Percentiles rank a stretch among this genome's conserved stretches.
phyloP scores from a whole-genome alignment of 2,888 invertebrate species.

The Drosophila pseudotalamancana region DNA sequence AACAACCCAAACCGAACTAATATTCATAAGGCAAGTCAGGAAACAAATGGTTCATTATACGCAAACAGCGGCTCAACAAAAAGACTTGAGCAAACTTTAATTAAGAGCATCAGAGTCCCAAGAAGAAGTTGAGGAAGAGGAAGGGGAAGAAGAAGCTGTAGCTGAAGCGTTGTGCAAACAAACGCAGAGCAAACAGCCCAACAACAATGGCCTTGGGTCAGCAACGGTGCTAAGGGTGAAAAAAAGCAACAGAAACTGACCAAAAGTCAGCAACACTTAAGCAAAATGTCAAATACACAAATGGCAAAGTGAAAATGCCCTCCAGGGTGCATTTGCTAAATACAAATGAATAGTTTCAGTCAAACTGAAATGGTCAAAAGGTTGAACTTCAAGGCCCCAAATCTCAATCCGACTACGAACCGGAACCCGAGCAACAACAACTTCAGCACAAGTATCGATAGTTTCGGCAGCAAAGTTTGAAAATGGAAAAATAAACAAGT shows the following conservation, averaged over 20 bases:
- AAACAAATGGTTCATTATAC: conserved; percentile 45
- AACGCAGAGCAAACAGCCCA: conserved; percentile 29
- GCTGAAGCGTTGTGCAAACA: conserved; percentile 28
- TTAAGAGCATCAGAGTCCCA: conserved; percentile 50
- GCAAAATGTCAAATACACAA: conserved; percentile 80
- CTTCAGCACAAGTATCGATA: conserved; percentile 57
- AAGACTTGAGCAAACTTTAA: conserved; percentile 71
- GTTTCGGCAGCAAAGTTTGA: conserved; percentile 57
- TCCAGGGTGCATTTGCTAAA: conserved; percentile 74
- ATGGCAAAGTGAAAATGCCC: conserved; percentile 72
- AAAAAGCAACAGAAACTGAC: conserved; percentile 39
- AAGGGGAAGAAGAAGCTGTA: conserved; percentile 4
- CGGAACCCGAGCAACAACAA: not conserved
- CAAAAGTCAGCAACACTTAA: conserved; percentile 81
- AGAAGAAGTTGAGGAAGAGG: conserved; percentile 8
- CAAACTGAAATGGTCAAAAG: conserved; percentile 58
- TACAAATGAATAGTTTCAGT: conserved; percentile 74
- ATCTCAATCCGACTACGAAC: not conserved
- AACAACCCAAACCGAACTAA: not conserved
- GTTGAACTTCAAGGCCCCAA: conserved; percentile 42
- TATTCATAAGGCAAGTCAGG: conserved; percentile 10
- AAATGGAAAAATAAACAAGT: conserved; percentile 21
- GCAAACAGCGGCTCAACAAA: conserved; percentile 36
- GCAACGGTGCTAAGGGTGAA: not conserved
- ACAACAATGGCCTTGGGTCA: conserved; percentile 64